Conservation (phyloP, 2,113 vertebrate genomes). For the Oriolus oriolus region DNA sequence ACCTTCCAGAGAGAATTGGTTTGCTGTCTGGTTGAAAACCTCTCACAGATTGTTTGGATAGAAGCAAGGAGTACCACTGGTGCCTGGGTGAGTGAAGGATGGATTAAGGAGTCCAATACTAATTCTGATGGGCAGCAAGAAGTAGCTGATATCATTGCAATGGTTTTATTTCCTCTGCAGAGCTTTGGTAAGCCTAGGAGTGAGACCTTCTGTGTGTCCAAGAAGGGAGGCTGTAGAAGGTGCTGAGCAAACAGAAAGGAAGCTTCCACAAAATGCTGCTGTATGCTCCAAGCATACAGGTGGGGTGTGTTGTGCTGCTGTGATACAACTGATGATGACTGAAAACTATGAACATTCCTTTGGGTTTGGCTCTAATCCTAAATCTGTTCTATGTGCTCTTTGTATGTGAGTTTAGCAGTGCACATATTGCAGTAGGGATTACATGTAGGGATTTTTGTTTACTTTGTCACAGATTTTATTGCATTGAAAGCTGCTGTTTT, state of each 20-base stretch:
- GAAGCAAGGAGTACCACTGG: neutral
- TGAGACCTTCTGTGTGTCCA: neutral
- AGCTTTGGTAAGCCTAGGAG: neutral
- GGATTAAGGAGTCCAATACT: neutral
- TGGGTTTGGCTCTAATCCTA: neutral
- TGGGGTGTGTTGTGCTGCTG: neutral
- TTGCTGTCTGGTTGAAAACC: neutral
- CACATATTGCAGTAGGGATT: neutral
- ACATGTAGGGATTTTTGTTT: neutral
- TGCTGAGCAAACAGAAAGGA: neutral
- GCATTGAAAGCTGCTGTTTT: neutral
- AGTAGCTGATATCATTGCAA: neutral
- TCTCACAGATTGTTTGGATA: neutral
- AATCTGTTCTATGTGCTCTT: neutral
- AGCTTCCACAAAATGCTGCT: neutral
- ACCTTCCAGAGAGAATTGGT: neutral
- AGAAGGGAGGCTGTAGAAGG: neutral
- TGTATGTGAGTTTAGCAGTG: neutral
- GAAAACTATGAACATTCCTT: neutral
- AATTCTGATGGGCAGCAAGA: neutral
- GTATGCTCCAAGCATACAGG: neutral
- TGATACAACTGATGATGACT: neutral
- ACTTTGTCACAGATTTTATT: neutral
- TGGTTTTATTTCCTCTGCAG: neutral
- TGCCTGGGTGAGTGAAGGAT: neutral